phyloP scores from a whole-genome alignment of 1,140 invertebrate species.

The Branchinecta lynchi region DNA sequence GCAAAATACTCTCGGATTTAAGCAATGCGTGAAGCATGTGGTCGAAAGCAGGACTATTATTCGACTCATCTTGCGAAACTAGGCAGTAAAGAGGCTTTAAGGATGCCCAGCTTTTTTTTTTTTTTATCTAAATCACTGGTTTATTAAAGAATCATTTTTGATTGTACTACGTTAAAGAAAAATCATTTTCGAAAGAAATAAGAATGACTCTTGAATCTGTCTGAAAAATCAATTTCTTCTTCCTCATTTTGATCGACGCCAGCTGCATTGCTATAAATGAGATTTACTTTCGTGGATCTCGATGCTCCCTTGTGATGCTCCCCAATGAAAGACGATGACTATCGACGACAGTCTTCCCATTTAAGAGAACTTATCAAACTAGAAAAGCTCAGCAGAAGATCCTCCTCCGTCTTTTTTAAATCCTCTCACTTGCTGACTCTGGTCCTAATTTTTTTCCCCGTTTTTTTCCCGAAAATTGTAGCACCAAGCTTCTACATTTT shows the following conservation, averaged over 20 bases:
- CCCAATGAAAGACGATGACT: neutral
- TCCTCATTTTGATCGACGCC: neutral
- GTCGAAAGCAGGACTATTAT: conserved; percentile 1
- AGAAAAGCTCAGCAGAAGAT: no score
- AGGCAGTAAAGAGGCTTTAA: neutral
- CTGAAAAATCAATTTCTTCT: neutral
- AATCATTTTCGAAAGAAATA: neutral
- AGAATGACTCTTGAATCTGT: neutral
- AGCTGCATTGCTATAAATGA: neutral
- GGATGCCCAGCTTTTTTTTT: neutral
- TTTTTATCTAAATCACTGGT: neutral
- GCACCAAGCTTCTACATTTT: no score
- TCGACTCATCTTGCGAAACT: neutral
- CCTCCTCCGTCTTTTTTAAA: no score
- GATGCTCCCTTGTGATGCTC: neutral
- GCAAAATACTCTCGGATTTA: neutral
- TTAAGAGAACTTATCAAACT: no score
- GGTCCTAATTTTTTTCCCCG: no score
- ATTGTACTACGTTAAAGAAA: neutral
- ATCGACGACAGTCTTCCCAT: no score
- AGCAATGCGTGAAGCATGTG: conserved; percentile 9
- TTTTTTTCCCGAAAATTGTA: no score
- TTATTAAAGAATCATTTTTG: neutral
- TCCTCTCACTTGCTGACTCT: no score
- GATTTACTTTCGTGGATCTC: neutral